These are phyloP conservation scores for Camptogramma bilineatum DNA, from an alignment of 2,888 invertebrate genomes.

Conservation along the genomic window DNA sequence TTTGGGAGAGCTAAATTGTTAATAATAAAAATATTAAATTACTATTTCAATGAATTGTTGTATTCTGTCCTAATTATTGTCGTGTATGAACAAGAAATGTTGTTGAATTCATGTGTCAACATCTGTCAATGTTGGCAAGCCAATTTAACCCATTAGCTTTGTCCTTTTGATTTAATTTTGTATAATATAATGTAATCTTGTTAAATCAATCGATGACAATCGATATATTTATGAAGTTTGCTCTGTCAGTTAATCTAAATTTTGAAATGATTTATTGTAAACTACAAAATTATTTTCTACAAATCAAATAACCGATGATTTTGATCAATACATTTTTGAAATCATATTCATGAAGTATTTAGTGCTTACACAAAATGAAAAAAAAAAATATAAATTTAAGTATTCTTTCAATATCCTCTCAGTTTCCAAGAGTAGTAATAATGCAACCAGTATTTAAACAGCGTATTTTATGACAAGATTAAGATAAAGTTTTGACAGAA, in stretches of 20 bases:
- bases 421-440: neutral
- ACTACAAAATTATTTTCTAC: no score
- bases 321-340: no score
- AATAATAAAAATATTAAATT: no score
- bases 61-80: constrained; percentile 2
- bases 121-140: constrained; percentile 29
- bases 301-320: no score
- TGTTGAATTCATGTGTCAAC: constrained; percentile 25
- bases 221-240: neutral
- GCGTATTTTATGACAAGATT: neutral
- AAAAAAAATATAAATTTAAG: neutral
- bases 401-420: neutral
- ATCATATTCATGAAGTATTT: no score
- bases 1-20: neutral
- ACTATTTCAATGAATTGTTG: constrained; percentile 1
- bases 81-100: constrained; percentile 8
- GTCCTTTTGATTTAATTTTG: constrained; percentile 27
- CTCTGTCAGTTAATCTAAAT: neutral
- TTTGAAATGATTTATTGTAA: no score
- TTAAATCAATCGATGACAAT: constrained; percentile 4
- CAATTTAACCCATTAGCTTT: constrained; percentile 29
- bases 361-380: no score
- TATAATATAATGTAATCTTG: constrained; percentile 12
- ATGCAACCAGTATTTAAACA: neutral
- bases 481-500: neutral